Evolutionary conservation across 1,140 invertebrate species (phyloP), one percentile per base, ranked within the genome.

Genomic region (Archegozetes longisetosus): DNA sequence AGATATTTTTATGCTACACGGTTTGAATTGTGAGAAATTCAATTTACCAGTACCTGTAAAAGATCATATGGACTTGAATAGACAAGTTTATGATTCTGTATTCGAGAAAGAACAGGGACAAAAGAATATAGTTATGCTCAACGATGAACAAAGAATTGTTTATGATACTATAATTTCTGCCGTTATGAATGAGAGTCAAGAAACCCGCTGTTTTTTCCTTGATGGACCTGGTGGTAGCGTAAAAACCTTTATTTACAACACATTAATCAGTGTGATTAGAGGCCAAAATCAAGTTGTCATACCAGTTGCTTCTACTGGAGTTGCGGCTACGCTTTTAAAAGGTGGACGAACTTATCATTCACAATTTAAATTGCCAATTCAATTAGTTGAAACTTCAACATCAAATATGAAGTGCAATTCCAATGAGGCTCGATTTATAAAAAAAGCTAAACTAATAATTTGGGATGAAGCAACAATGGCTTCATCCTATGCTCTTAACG

Each of bases 231-330:
- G 61, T 3, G 70, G 70, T 13, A 73, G 57, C 6, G 70, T 67
- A 40, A 71, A 73, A 52, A 70, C 64, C 29, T 73, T 69, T 14
- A 64, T 72, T 12, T 68, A 66, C 17, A 67, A 64, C 54, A 51
- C 60, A 14, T 57, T 65, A 23, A 59, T 67, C 26, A 58, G 56
- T 23, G 50, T 53, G 3, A 55, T 63, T 9, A 53, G 67, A 62
- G 56, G 61, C 47, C 6, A 64, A 27, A 59, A 64, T 26, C 55
- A 68, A 22, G 70, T 72, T 59, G 70, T 72, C 25, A 49, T 77
- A 13, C 72, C 73, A 3, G 64, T 76, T 46, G 76, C 76, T 55
- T 76, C 72, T 50, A 78, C 76, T 28, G 76, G 75, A 58, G 78
- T 80, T 53, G 76, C 77, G 20, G 74, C 76, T n/a, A n/a, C n/a